Conservation (phyloP, 2,888 invertebrate genomes). For the Tyria jacobaeae region DNA sequence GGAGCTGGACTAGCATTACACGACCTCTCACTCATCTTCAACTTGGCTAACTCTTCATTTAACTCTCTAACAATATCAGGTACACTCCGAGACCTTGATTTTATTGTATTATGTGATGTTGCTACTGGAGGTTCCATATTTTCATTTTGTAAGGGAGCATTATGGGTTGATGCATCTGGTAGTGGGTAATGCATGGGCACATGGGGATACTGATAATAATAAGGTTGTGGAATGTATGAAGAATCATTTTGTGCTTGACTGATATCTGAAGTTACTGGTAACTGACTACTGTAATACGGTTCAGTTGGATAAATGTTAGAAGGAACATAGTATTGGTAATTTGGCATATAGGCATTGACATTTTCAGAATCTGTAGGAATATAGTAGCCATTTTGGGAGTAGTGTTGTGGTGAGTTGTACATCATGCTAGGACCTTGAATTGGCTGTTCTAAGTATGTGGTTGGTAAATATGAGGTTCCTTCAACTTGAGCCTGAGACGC, state of each 20-base stretch:
- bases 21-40: constrained; percentile 81
- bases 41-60: constrained; percentile 88
- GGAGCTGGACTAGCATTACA: constrained; percentile 85
- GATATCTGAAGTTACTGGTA: constrained; percentile 62
- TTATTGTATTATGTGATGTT: constrained; percentile 62
- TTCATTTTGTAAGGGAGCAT: constrained; percentile 34
- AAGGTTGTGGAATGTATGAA: constrained; percentile 73
- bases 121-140: constrained; percentile 46
- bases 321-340: constrained; percentile 78
- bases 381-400: constrained; percentile 74
- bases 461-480: constrained; percentile 71
- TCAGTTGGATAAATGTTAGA: constrained; percentile 60
- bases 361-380: constrained; percentile 63
- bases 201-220: constrained; percentile 74
- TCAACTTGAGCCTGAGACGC: constrained; percentile 74
- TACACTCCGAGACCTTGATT: constrained; percentile 88
- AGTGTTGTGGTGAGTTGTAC: constrained; percentile 73
- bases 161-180: constrained; percentile 47
- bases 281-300: constrained; percentile 63
- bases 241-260: constrained; percentile 62
- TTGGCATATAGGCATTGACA: constrained; percentile 72
- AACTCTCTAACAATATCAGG: constrained; percentile 92
- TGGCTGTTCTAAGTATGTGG: constrained; percentile 73
- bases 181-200: constrained; percentile 62
- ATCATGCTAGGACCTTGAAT: constrained; percentile 68